A percentile compares a stretch with the other conserved stretches of the same genome.
Conservation (phyloP, 1,140 invertebrate genomes). For the Drosophila mojavensis region DNA sequence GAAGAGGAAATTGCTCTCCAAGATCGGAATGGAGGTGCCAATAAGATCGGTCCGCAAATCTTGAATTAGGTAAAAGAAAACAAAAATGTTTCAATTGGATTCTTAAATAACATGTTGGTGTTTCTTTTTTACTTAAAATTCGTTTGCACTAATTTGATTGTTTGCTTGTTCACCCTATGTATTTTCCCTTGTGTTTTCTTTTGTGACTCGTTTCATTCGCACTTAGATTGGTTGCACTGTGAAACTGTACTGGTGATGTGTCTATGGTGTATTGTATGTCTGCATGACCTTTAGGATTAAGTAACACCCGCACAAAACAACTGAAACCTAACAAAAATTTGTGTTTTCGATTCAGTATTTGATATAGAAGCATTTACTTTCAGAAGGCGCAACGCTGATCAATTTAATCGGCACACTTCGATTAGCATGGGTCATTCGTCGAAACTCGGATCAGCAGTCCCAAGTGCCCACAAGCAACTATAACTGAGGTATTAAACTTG, state of each 20-base stretch:
- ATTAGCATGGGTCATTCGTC: neutral
- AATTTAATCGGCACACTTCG: neutral
- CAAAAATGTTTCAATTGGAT: conserved; percentile 25
- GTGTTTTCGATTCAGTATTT: too few relatives aligned
- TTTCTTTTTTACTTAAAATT: neutral
- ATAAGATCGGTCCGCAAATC: conserved; percentile 26
- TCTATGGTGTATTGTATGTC: too few relatives aligned
- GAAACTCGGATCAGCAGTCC: neutral
- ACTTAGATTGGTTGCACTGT: neutral
- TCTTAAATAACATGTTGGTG: neutral
- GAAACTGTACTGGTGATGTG: too few relatives aligned
- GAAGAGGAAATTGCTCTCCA: conserved; percentile 66
- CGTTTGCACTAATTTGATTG: neutral
- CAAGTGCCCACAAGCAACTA: too few relatives aligned
- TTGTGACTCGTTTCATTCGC: neutral
- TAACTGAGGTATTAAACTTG: too few relatives aligned
- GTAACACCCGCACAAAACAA: too few relatives aligned
- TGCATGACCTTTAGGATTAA: too few relatives aligned
- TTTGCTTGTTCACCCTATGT: neutral
- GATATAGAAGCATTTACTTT: neutral
- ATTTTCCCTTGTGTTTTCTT: neutral
- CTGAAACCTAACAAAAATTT: too few relatives aligned
- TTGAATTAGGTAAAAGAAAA: conserved; percentile 53
- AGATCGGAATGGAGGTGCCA: conserved; percentile 9
- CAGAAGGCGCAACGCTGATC: neutral